phyloP scores from a whole-genome alignment of 2,888 invertebrate species.

The Julus scanicus region DNA sequence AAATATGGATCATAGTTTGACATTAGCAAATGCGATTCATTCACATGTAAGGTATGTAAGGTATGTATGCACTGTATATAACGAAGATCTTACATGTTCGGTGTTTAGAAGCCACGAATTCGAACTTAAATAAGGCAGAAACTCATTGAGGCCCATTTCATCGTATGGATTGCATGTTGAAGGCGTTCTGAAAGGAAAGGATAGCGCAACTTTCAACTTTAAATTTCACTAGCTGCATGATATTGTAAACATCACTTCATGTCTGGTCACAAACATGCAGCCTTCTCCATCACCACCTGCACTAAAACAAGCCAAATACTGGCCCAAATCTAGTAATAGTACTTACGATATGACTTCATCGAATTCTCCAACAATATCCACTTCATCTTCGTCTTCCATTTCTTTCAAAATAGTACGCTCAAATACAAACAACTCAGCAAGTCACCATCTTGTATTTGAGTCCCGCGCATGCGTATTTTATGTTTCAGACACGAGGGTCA shows the following conservation, averaged over 20 bases:
- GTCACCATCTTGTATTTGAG: neutral
- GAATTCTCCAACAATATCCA: conserved; percentile 79
- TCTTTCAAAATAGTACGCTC: conserved; percentile 56
- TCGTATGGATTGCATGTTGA: conserved; percentile 46
- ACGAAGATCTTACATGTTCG: conserved; percentile 37
- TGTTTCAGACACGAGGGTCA: too few species aligned
- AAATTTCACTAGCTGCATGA: neutral
- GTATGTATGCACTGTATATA: too few species aligned
- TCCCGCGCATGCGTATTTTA: neutral
- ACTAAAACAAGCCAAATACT: neutral
- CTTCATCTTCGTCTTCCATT: conserved; percentile 77
- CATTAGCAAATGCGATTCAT: too few species aligned
- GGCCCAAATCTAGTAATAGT: conserved; percentile 31
- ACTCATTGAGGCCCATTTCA: conserved; percentile 51
- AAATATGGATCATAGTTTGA: too few species aligned
- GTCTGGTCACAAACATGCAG: neutral
- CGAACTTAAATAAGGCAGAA: conserved; percentile 48
- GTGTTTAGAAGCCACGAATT: conserved; percentile 53
- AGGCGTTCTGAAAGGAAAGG: conserved; percentile 28
- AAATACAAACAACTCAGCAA: neutral
- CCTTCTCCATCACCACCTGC: neutral
- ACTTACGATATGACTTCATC: conserved; percentile 73
- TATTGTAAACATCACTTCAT: neutral
- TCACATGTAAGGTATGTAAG: too few species aligned
- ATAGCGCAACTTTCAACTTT: neutral